phyloP scores from a whole-genome alignment of 2,888 invertebrate species.

The Ormyrus thymus region DNA sequence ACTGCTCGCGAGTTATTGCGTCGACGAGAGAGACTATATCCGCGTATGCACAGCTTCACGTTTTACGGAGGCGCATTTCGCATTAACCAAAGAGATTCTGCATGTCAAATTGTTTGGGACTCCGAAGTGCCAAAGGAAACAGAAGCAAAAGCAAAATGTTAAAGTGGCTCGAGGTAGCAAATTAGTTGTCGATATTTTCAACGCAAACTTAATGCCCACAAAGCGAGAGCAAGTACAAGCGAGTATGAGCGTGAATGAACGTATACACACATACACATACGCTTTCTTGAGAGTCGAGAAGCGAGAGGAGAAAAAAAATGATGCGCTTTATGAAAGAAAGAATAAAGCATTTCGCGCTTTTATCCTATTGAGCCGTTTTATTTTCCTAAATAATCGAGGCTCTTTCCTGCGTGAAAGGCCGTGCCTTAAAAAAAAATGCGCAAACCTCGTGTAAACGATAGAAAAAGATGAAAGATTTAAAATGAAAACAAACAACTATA shows the following conservation, averaged over 20 bases:
- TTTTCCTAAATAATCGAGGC: constrained; percentile 50
- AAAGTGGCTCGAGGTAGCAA: neutral
- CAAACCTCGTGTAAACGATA: neutral
- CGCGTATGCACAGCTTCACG: constrained; percentile 20
- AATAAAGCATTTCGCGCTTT: constrained; percentile 51
- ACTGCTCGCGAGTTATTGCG: constrained; percentile 35
- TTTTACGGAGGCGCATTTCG: constrained; percentile 34
- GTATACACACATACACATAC: no score
- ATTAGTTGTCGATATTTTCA: constrained; percentile 40
- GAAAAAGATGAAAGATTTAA: neutral
- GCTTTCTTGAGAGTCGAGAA: constrained; percentile 11
- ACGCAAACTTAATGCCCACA: neutral
- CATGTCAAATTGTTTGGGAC: constrained; percentile 52
- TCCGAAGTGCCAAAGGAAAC: constrained; percentile 24
- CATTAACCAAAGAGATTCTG: constrained; percentile 58
- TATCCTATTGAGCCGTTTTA: constrained; percentile 54
- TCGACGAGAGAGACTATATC: neutral
- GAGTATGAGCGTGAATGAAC: constrained; percentile 12
- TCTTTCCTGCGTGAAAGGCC: constrained; percentile 56
- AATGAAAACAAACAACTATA: neutral
- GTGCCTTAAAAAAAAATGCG: constrained; percentile 51
- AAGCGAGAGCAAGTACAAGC: constrained; percentile 33
- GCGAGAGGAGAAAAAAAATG: constrained; percentile 11
- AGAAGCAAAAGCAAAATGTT: neutral
- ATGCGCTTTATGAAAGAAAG: constrained; percentile 10